A percentile compares a stretch with the other conserved stretches of the same genome.
Evolutionary conservation across 2,113 vertebrate genomes (phyloP).

Genomic region (Gasterosteus aculeatus): DNA sequence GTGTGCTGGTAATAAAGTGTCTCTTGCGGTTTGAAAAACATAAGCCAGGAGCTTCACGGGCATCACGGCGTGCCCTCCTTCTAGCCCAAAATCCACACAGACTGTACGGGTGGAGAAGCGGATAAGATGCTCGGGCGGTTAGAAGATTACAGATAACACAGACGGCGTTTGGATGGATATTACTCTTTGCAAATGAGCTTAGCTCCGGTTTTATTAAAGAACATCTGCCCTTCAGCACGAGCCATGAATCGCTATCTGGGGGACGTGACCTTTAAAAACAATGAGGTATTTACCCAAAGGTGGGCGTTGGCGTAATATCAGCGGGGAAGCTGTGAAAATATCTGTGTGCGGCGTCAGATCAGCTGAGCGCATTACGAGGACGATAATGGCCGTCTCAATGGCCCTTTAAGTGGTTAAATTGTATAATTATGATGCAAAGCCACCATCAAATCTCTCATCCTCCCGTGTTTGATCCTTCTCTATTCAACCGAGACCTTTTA

Average conservation of each 20-base stretch:
- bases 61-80: constrained; percentile 3
- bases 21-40: constrained; percentile 16
- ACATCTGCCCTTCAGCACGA: constrained; percentile 66
- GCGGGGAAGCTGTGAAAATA: constrained; percentile 46
- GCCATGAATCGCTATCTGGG: constrained; percentile 60
- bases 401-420: constrained; percentile 40
- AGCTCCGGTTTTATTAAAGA: constrained; percentile 51
- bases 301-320: constrained; percentile 57
- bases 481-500: background rate
- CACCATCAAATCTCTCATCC: constrained; percentile 23
- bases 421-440: constrained; percentile 46
- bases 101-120: constrained; percentile 15
- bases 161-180: constrained; percentile 27
- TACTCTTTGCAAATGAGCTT: constrained; percentile 57
- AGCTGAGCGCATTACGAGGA: constrained; percentile 34
- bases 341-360: constrained; percentile 41
- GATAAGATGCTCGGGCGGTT: constrained; percentile 26
- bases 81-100: background rate
- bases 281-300: constrained; percentile 72
- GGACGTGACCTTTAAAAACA: constrained; percentile 74
- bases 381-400: constrained; percentile 46
- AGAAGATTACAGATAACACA: constrained; percentile 40
- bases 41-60: constrained; percentile 9
- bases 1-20: background rate
- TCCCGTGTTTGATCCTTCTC: constrained; percentile 12